These are phyloP conservation scores for Labeo rohita DNA, from an alignment of 2,113 vertebrate genomes.

Conservation along the genomic window DNA sequence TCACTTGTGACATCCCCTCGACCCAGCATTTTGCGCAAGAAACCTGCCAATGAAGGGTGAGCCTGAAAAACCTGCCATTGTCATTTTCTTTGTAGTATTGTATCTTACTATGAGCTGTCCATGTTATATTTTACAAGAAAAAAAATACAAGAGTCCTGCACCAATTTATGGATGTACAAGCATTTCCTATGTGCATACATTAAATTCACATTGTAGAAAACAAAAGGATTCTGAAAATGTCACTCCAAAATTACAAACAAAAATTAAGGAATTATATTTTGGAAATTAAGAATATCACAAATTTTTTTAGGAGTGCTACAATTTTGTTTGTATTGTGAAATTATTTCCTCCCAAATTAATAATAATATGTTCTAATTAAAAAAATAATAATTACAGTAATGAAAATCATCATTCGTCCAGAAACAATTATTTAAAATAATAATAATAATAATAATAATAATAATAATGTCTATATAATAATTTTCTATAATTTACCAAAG, in stretches of 20 bases:
- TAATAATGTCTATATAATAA: no score
- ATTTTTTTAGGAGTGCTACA: background rate
- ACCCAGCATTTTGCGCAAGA: conserved; percentile 97
- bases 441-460: no score
- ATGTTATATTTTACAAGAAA: background rate
- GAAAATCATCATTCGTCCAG: background rate
- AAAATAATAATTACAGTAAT: no score
- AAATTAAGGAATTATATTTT: background rate
- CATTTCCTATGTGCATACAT: background rate
- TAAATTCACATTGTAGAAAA: no score
- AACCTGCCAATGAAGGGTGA: conserved; percentile 91
- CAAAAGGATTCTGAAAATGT: no score
- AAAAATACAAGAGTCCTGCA: background rate
- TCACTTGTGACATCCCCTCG: conserved; percentile 91
- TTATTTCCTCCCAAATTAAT: background rate
- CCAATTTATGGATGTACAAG: background rate
- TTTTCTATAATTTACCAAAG: no score
- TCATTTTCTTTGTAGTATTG: background rate
- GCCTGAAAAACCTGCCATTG: conserved; percentile 50
- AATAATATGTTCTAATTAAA: background rate
- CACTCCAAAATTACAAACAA: background rate
- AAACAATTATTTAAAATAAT: background rate
- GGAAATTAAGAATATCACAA: background rate
- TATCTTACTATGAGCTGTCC: background rate
- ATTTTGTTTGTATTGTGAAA: no score